Percentiles rank a stretch among this genome's conserved stretches.
Evolutionary conservation across 2,113 vertebrate species (phyloP).

Genomic region (Calcarius ornatus): DNA sequence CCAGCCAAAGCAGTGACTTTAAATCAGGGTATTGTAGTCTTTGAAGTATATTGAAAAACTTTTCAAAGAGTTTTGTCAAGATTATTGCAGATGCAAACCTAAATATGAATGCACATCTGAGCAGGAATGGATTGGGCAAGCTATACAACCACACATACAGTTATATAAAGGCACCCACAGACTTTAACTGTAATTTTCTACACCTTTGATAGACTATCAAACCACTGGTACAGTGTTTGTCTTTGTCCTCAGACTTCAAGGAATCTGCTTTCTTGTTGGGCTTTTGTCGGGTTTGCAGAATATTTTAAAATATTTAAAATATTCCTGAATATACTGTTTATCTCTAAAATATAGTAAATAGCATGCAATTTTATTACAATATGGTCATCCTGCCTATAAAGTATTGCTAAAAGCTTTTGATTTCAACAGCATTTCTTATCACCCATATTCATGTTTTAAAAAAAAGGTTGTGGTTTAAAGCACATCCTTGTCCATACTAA

Average conservation of each 20-base stretch:
- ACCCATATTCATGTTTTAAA: background rate
- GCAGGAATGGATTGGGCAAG: rapidly evolving
- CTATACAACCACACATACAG: rapidly evolving
- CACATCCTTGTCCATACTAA: background rate
- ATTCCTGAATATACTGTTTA: background rate
- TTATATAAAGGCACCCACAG: background rate
- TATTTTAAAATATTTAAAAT: background rate
- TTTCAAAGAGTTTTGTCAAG: background rate
- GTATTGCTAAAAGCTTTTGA: background rate
- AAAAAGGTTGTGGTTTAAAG: background rate
- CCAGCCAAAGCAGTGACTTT: background rate
- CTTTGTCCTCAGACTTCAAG: background rate
- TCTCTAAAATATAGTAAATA: background rate
- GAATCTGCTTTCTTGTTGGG: background rate
- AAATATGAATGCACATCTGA: background rate
- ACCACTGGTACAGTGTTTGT: rapidly evolving
- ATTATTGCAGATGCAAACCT: background rate
- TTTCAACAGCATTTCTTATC: background rate
- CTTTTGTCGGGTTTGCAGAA: background rate
- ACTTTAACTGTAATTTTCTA: background rate
- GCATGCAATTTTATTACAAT: background rate
- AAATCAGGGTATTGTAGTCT: background rate
- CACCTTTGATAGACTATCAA: background rate
- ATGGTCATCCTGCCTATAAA: background rate
- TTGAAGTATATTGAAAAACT: background rate